Conservation (phyloP, 1,140 invertebrate species). For the Centruroides sculpturatus region DNA sequence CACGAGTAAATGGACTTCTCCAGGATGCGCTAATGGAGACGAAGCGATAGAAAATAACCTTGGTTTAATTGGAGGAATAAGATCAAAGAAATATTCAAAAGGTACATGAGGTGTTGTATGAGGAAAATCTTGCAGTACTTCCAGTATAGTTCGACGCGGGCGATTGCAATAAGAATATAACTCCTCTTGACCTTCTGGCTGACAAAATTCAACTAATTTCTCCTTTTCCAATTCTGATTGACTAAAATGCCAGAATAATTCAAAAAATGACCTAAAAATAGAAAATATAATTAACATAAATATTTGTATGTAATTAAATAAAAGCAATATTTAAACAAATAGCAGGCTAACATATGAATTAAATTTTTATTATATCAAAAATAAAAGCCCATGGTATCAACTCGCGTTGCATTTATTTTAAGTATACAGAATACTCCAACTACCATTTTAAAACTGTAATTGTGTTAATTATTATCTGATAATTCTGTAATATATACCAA, state of each 20-base stretch:
- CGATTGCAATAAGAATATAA: slow-evolving; percentile 75
- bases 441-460: too few species aligned
- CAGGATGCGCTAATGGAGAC: slow-evolving; percentile 34
- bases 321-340: too few species aligned
- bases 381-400: too few species aligned
- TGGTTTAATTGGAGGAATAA: slow-evolving; percentile 76
- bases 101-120: slow-evolving; percentile 58
- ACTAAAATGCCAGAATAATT: slow-evolving; percentile 62
- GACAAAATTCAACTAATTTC: slow-evolving; percentile 75
- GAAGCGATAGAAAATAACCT: slow-evolving; percentile 95
- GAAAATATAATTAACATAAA: too few species aligned
- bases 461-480: too few species aligned
- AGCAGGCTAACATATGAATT: too few species aligned
- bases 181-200: slow-evolving; percentile 71
- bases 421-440: too few species aligned
- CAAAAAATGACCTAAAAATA: slow-evolving; percentile 49
- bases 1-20: slow-evolving; percentile 64
- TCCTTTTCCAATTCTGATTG: slow-evolving; percentile 73
- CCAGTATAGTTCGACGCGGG: slow-evolving; percentile 71
- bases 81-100: slow-evolving; percentile 67
- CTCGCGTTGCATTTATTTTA: too few species aligned
- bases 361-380: too few species aligned
- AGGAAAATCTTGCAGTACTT: slow-evolving; percentile 84
- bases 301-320: too few species aligned
- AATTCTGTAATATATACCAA: too few species aligned